Evolutionary conservation across 2,113 vertebrate species (phyloP), one percentile per base, ranked within the genome.

Genomic region (Sylvietta virens): DNA sequence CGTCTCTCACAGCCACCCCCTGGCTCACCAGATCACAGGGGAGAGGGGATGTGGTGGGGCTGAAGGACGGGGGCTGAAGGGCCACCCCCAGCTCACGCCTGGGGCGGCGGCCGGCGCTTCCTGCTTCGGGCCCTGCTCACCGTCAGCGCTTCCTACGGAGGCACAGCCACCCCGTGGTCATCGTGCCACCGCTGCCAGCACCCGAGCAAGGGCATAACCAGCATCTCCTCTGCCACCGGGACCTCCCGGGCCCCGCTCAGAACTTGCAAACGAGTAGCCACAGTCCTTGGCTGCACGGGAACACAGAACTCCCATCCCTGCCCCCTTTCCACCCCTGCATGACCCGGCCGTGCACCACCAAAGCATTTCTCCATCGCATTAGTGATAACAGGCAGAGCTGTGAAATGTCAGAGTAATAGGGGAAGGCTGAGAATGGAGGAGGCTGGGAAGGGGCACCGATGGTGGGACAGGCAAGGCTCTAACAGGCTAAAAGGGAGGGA

Each of bases 111-210:
- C 53, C 24, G 3, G 28, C 0, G 0, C 54, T 81, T 80, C 92
- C 82, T 92, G 66, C 81, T 47, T 15, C 24, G 51, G 76, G 51
- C 44, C 1, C 1, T 16, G 37, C 6, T 80, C 19, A 15, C 33
- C 1, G 0, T 6, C 72, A 39, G 2, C 0, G 0, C 24, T 89
- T 69, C 48, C 48, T 22, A 7, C 0, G 0, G 54, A 16, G 54
- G 13, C 30, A 37, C 39, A 16, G 27, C 19, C 44, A 35, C 9
- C 21, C 16, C 6, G 2, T 13, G 42, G 24, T 26, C 77, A 3
- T 3, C 2, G 14, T 15, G 42, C 18, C 39, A 24, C 15, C 1
- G 4, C 22, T 51, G 39, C 44, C 54, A 48, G 56, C 48, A 45
- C 18, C 31, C 45, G 15, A 19, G 57, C 28, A 9, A 24, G 12